Evolutionary conservation across 1,140 invertebrate species (phyloP).

Genomic region (Mercenaria mercenaria): DNA sequence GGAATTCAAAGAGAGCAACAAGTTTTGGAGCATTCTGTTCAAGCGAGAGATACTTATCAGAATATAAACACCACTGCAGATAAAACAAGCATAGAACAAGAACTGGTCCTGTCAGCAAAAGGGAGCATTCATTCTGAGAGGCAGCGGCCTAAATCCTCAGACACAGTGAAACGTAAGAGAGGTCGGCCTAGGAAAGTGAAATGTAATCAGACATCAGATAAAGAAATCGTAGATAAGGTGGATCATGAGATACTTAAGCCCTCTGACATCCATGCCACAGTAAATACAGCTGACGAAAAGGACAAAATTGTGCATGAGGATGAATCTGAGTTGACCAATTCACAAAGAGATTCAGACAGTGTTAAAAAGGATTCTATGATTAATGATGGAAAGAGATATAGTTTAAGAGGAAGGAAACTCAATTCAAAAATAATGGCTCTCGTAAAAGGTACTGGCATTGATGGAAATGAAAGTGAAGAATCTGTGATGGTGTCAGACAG

Average conservation of each 20-base stretch:
- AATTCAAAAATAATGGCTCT: conserved; percentile 70
- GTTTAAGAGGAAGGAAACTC: conserved; percentile 70
- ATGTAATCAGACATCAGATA: neutral
- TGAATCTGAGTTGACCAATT: too few species aligned
- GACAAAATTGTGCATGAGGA: too few species aligned
- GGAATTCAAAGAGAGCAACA: too few species aligned
- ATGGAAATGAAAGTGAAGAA: conserved; percentile 23
- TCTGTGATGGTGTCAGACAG: neutral
- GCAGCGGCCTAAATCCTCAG: neutral
- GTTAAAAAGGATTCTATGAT: neutral
- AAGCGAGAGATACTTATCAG: too few species aligned
- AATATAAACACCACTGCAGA: too few species aligned
- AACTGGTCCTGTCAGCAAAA: too few species aligned
- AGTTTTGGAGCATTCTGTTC: too few species aligned
- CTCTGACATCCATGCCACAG: neutral
- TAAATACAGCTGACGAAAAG: neutral
- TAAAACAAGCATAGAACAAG: too few species aligned
- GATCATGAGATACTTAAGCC: neutral
- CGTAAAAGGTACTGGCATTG: conserved; percentile 55
- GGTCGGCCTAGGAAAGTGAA: conserved; percentile 43
- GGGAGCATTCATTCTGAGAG: too few species aligned
- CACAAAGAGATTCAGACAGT: too few species aligned
- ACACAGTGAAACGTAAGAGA: conserved; percentile 35
- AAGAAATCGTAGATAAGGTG: neutral
- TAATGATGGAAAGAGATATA: conserved; percentile 56